Evolutionary conservation across 2,888 invertebrate species (phyloP), one percentile per base, ranked within the genome.

Genomic region (Yponomeuta cagnagella): DNA sequence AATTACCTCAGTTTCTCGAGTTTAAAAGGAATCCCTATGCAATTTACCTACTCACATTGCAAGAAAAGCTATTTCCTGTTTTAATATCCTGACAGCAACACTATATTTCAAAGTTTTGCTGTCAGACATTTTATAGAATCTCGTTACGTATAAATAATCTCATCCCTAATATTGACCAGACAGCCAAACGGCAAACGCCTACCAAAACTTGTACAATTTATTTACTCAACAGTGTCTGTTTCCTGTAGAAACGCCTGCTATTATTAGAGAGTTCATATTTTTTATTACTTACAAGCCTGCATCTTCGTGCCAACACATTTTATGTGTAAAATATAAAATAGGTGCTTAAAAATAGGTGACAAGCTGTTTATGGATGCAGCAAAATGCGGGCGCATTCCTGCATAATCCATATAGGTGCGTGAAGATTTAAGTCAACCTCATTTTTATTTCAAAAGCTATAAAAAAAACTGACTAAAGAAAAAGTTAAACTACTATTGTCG

Each of bases 261-360:
- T 67, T 37, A 67, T 37, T 15, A 43, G 67, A n/a, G 33, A 84
- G 85, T 86, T 87, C 85, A 88, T 87, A 84, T 84, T 83, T 82
- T 81, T 79, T 82, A 85, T 89, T 90, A 87, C 86, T 88, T 84
- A 89, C 84, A 83, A 15, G 52, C 15, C 52, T 15, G 52, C 12
- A 64, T 79, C 88, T 88, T 89, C 89, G 89, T 90, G 88, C 81
- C 78, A 77, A 76, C 77, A 75, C 76, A 80, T 80, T 75, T 80
- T 76, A 74, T 74, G 84, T 83, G 82, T 87, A 79, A 86, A 84
- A 77, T 81, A 80, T 77, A 80, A 81, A 81, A 82, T 80, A 76
- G 78, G 83, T 84, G 82, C 78, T 83, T 82, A 68, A 84, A 89
- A 89, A 89, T 90, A 89, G 83, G 83, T 82, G 77, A 75, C 78